phyloP scores from a whole-genome alignment of 2,888 invertebrate genomes.

The Drosophila antonietae region DNA sequence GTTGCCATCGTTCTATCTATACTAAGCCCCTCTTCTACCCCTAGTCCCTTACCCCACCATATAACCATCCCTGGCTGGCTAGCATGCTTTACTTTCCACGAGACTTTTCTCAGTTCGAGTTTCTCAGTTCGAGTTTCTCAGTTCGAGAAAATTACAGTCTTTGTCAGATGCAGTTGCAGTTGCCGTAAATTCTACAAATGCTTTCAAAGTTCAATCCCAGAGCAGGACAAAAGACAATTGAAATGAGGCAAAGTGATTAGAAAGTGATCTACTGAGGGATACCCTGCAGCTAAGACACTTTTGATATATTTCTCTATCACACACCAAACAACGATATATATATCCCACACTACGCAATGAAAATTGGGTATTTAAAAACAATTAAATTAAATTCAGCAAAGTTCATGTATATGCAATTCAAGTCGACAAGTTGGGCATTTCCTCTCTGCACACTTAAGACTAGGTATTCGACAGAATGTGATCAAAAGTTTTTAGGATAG shows the following conservation, averaged over 20 bases:
- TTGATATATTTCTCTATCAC: neutral
- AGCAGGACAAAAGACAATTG: conserved; percentile 30
- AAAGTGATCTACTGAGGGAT: neutral
- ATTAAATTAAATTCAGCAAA: neutral
- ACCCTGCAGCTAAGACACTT: conserved; percentile 1
- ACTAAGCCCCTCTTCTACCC: too few species aligned
- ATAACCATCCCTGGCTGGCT: neutral
- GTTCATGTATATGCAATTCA: neutral
- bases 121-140: conserved; percentile 36
- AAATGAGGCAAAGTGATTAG: neutral
- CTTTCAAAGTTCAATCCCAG: conserved; percentile 55
- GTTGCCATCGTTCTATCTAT: conserved; percentile 15
- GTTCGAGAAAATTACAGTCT: conserved; percentile 62
- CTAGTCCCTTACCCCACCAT: neutral
- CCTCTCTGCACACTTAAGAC: too few species aligned
- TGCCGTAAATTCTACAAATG: conserved; percentile 51
- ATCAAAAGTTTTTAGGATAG: neutral
- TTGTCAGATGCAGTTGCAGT: conserved; percentile 66
- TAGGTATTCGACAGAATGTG: neutral
- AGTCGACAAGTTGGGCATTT: too few species aligned
- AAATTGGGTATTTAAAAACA: neutral
- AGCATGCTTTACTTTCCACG: conserved; percentile 21
- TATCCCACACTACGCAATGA: neutral
- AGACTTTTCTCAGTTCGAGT: conserved; percentile 38
- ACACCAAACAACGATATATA: too few species aligned